Percentiles rank a stretch among this genome's conserved stretches.
Conservation (phyloP, 2,113 vertebrate genomes). For the Prolemur simus region DNA sequence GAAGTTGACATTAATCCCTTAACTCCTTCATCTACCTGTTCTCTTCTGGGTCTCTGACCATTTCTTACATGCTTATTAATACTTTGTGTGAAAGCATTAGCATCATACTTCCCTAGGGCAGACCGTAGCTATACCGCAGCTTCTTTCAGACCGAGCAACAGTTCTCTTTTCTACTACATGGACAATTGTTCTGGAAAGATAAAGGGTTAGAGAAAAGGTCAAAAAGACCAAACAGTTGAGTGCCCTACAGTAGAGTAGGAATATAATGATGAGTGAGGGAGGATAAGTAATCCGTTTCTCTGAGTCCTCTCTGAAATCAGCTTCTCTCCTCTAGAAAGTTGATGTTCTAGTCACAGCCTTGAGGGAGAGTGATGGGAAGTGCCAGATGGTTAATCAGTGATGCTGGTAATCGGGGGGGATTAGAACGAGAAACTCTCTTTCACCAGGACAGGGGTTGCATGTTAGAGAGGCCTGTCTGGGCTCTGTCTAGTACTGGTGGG, state of each 20-base stretch:
- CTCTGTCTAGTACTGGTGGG: not conserved
- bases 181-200: not conserved
- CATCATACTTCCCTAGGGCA: not conserved
- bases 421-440: not conserved
- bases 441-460: not conserved
- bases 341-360: not conserved
- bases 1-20: not conserved
- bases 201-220: not conserved
- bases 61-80: not conserved
- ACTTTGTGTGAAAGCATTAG: not conserved
- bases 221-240: not conserved
- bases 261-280: not conserved
- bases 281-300: not conserved
- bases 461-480: not conserved
- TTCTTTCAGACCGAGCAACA: not conserved
- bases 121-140: not conserved
- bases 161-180: not conserved
- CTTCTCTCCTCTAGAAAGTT: not conserved
- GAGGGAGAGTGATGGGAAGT: not conserved
- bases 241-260: not conserved
- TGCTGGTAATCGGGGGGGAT: not conserved
- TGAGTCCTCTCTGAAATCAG: not conserved
- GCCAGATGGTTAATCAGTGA: rapidly evolving
- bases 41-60: not conserved
- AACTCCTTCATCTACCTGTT: not conserved